Conservation (phyloP, 2,888 invertebrate species). For the Calliphora vomitoria region DNA sequence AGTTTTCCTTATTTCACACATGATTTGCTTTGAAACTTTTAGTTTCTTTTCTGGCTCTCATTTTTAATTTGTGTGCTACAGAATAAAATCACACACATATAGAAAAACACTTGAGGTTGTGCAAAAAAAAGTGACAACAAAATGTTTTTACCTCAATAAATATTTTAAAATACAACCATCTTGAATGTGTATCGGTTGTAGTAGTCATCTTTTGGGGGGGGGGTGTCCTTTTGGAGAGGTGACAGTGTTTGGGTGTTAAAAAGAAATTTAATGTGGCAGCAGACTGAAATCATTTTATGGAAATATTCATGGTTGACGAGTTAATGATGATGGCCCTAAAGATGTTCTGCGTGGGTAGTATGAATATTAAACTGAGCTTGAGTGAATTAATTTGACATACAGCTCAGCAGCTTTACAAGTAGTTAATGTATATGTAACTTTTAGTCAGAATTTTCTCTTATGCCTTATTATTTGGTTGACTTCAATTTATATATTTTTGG, state of each 20-base stretch:
- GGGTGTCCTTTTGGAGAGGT: not conserved
- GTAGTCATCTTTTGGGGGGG: not conserved
- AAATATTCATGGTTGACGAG: not conserved
- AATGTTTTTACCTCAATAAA: not conserved
- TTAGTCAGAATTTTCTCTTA: no score
- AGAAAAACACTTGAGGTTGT: not conserved
- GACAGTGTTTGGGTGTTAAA: not conserved
- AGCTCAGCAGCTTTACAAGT: no score
- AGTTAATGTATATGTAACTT: no score
- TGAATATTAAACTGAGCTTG: no score
- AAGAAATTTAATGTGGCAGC: no score
- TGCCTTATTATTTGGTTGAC: no score
- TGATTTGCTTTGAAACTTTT: slow-evolving; percentile 9
- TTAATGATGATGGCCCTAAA: no score
- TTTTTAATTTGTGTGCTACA: not conserved
- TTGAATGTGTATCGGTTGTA: not conserved
- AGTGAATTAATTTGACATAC: no score
- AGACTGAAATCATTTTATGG: not conserved
- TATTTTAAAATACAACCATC: not conserved
- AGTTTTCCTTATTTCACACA: not conserved
- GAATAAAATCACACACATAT: not conserved
- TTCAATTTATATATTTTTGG: no score
- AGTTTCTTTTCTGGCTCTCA: not conserved
- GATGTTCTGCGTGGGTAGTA: no score
- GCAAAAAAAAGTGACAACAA: not conserved